Conservation (phyloP, 1,140 invertebrate species). For the Trichomalopsis sarcophagae region DNA sequence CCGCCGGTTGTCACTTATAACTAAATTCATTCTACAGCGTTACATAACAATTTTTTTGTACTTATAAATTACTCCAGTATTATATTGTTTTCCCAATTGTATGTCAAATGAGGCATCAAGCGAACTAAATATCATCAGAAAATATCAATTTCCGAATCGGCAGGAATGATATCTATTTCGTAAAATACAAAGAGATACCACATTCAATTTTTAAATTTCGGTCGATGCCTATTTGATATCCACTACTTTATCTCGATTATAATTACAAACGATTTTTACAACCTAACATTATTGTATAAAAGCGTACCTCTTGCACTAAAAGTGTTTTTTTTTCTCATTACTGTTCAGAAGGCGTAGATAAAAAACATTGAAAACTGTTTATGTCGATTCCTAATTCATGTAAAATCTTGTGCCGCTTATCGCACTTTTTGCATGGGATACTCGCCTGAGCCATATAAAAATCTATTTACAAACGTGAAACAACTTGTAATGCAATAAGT, state of each 20-base stretch:
- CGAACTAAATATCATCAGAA: background rate
- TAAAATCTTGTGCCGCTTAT: background rate
- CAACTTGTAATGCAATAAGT: slow-evolving; percentile 5
- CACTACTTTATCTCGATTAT: background rate
- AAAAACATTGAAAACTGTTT: background rate
- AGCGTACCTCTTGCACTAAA: background rate
- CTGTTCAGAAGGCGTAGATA: background rate
- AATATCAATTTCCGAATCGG: no score
- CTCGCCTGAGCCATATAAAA: background rate
- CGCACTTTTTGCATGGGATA: background rate
- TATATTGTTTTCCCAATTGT: background rate
- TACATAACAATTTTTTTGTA: slow-evolving; percentile 4
- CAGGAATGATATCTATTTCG: no score
- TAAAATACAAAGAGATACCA: background rate
- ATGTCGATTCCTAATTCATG: background rate
- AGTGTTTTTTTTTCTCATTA: background rate
- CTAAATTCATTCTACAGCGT: background rate
- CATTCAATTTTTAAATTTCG: background rate
- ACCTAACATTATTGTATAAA: background rate
- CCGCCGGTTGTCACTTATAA: background rate
- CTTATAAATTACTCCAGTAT: background rate
- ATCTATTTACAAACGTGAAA: slow-evolving; percentile 19
- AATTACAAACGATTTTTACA: background rate
- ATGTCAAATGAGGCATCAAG: slow-evolving; percentile 39
- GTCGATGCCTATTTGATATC: slow-evolving; percentile 40